phyloP scores from a whole-genome alignment of 2,888 invertebrate species.

The Onthophagus sagittarius region DNA sequence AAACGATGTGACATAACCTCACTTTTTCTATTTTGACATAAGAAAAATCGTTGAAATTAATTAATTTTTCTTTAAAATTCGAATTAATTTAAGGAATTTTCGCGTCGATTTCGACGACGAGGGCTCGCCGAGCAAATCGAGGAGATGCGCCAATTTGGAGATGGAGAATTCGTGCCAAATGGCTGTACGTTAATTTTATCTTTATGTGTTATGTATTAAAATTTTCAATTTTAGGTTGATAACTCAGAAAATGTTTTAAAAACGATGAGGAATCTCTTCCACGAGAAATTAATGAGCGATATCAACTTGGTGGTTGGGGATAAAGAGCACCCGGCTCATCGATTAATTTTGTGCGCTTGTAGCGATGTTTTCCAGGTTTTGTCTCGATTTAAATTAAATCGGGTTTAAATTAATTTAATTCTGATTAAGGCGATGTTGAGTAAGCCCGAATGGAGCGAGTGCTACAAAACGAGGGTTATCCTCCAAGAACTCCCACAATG shows the following conservation, averaged over 20 bases:
- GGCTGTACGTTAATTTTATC: slow-evolving; percentile 20
- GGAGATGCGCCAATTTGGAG: slow-evolving; percentile 22
- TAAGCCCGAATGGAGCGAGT: slow-evolving; percentile 91
- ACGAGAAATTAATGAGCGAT: slow-evolving; percentile 86
- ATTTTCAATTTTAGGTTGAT: slow-evolving; percentile 68
- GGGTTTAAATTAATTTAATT: background rate
- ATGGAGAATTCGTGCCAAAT: slow-evolving; percentile 30
- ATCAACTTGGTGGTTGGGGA: slow-evolving; percentile 80
- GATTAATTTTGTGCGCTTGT: slow-evolving; percentile 87
- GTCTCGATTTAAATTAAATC: too few species aligned
- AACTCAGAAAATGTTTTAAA: slow-evolving; percentile 78
- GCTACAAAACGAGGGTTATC: slow-evolving; percentile 76
- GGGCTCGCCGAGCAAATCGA: slow-evolving; percentile 23
- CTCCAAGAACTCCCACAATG: slow-evolving; percentile 84
- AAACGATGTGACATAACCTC: too few species aligned
- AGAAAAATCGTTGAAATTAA: too few species aligned
- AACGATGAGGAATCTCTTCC: slow-evolving; percentile 79
- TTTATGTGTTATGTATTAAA: background rate
- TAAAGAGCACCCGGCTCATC: slow-evolving; percentile 80
- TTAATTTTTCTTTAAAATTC: too few species aligned
- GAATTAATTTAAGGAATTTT: too few species aligned
- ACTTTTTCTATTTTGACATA: too few species aligned
- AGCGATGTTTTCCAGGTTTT: slow-evolving; percentile 67
- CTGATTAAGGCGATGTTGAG: slow-evolving; percentile 80
- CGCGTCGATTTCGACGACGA: slow-evolving; percentile 17